Base-by-base conservation (phyloP, 2,888 invertebrate species). In the Ramazzottius varieornatus region DNA sequence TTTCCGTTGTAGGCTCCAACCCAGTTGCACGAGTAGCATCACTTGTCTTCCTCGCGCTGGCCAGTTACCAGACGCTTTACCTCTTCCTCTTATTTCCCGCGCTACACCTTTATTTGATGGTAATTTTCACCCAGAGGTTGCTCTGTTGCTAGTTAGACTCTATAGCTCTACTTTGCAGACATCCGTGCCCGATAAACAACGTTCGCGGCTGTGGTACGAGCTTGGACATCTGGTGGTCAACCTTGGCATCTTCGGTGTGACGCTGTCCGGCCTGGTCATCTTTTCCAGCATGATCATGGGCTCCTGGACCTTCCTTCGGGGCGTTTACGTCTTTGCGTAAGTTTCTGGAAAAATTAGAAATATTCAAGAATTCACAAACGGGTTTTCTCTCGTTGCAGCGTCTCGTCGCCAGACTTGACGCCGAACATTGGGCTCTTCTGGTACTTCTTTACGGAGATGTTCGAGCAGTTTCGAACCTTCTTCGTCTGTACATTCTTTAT, bases 381-480 rank as follows among this genome's bases (percentile, higher is more conserved):
- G 20, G 54, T 54, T 64, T 32, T 33, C 32, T 29, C 16, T 32
- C 24, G 65, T 24, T 73, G 75, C 78, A 91, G 90, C 73, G 81
- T 93, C 69, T 83, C 83, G 29, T 91, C 92, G 65, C 88, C 89
- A 1, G 96, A 98, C 75, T 79, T 96, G 69, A 86, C 88, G 71
- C 98, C 98, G 32, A 98, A 98, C 74, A 86, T 93, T 71, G 98
- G 98, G 0, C 79, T 98, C 1, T 98, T 94, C 77, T 99, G 98
- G 98, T 99, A 98, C 74, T 96, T 99, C 78, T 98, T 99, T 76
- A 94, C 93, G 0, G 96, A 98, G 81, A 93, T 96, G 90, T 98
- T 99, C 80, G 94, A 96, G 72, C 96, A 99, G 77, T 99, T 98
- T 73, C 83, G 92, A 65, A 81, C 86, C 68, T 82, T 99, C 72